Percentiles rank a stretch among this genome's conserved stretches.
These are phyloP conservation scores for Caenorhabditis afra DNA, from an alignment of 2,888 invertebrate genomes.

Conservation along the genomic window DNA sequence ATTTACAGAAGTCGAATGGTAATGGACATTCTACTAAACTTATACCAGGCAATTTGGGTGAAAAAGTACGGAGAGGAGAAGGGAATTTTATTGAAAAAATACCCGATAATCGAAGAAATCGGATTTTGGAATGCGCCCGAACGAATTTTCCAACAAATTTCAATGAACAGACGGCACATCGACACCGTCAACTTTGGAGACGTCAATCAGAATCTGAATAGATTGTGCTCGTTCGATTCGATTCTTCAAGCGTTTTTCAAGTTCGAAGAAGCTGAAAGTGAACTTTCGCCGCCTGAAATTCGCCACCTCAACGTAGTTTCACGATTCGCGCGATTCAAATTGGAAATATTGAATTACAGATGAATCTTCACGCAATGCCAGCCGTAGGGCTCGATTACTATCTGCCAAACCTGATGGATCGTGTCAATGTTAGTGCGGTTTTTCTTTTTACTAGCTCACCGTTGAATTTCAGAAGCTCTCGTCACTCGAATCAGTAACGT, in stretches of 20 bases:
- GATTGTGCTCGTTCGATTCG: conserved; percentile 65
- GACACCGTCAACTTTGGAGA: conserved; percentile 57
- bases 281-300: conserved; percentile 17
- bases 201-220: conserved; percentile 39
- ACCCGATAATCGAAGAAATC: conserved; percentile 35
- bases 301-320: conserved; percentile 47
- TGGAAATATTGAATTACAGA: conserved; percentile 28
- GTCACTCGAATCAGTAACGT: conserved; percentile 27
- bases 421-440: conserved; percentile 34
- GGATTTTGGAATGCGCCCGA: conserved; percentile 67
- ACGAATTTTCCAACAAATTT: conserved; percentile 55
- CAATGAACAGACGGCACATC: conserved; percentile 11
- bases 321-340: conserved; percentile 1
- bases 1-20: conserved; percentile 53
- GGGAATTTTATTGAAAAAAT: conserved; percentile 9
- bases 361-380: conserved; percentile 65
- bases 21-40: conserved; percentile 56
- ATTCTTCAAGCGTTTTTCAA: conserved; percentile 62
- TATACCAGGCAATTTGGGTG: conserved; percentile 63
- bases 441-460: too few species aligned
- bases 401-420: conserved; percentile 61
- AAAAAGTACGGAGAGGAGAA: conserved; percentile 26
- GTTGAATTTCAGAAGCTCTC: conserved; percentile 42
- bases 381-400: conserved; percentile 62
- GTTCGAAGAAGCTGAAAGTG: conserved; percentile 48